Conservation (phyloP, 2,113 vertebrate species). For the Mixornis gularis region DNA sequence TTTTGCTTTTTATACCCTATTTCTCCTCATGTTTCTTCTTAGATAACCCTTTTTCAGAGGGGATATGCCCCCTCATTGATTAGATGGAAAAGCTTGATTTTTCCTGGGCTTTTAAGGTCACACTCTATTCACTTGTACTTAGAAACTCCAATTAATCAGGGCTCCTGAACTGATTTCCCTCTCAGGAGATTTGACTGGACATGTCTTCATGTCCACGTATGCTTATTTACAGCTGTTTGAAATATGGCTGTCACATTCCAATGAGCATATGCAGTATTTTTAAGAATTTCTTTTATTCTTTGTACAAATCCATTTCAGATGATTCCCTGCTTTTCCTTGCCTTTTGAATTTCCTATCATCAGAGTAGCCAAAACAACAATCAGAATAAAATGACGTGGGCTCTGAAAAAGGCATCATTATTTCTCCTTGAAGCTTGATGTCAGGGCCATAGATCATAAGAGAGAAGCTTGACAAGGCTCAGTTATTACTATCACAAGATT, state of each 20-base stretch:
- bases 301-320: neutral
- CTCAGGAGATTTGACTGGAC: neutral
- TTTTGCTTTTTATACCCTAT: neutral
- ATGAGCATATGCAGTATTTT: neutral
- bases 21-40: neutral
- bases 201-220: neutral
- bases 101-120: neutral
- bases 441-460: conserved; percentile 58
- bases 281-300: neutral
- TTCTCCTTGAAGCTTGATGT: conserved; percentile 48
- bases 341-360: neutral
- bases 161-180: neutral
- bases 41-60: neutral
- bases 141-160: neutral
- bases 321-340: neutral
- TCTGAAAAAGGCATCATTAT: conserved; percentile 56
- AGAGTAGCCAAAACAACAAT: conserved; percentile 2
- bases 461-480: conserved; percentile 53
- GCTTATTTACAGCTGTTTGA: neutral
- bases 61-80: neutral
- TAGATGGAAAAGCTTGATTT: neutral
- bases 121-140: neutral
- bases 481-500: conserved; percentile 64
- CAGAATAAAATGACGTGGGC: conserved; percentile 1
- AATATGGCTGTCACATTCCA: neutral